Conservation (phyloP, 1,140 invertebrate genomes). For the Mactra quadrangularis region DNA sequence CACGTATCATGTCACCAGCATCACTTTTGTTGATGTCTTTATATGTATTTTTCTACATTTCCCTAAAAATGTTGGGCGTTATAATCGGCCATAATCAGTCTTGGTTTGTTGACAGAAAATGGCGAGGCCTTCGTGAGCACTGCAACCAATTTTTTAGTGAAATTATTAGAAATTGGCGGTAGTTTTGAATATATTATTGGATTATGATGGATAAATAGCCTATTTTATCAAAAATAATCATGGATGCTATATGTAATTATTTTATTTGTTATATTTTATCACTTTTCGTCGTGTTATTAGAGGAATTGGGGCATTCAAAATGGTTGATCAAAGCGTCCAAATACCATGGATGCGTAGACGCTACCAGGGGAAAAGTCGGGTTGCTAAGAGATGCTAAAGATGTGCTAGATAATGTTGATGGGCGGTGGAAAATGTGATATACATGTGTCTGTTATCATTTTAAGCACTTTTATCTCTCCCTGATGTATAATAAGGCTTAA, state of each 20-base stretch:
- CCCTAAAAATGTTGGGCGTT: conserved; percentile 25
- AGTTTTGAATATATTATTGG: conserved; percentile 38
- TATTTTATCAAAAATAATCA: background rate
- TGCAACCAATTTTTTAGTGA: conserved; percentile 32
- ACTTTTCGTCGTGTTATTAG: conserved; percentile 11
- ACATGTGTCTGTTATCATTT: conserved; percentile 11
- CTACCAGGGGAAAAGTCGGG: conserved; percentile 65
- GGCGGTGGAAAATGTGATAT: conserved; percentile 14
- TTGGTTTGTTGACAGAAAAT: conserved; percentile 57
- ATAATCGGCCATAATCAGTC: conserved; percentile 42
- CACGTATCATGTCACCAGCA: conserved; percentile 34
- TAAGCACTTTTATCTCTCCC: background rate
- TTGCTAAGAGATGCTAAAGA: conserved; percentile 71
- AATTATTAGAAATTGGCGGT: conserved; percentile 50
- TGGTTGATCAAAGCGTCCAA: conserved; percentile 67
- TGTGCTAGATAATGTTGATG: conserved; percentile 62
- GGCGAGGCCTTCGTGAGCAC: conserved; percentile 37
- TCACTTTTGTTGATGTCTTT: conserved; percentile 57
- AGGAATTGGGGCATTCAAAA: conserved; percentile 65
- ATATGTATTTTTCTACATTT: conserved; percentile 40
- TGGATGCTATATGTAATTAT: conserved; percentile 50
- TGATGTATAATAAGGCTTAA: background rate
- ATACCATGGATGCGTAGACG: conserved; percentile 71
- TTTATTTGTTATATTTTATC: conserved; percentile 14
- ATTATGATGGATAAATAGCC: no score